Evolutionary conservation across 2,797 vertebrate genomes (phyloP).

Genomic region (Danio choprae): DNA sequence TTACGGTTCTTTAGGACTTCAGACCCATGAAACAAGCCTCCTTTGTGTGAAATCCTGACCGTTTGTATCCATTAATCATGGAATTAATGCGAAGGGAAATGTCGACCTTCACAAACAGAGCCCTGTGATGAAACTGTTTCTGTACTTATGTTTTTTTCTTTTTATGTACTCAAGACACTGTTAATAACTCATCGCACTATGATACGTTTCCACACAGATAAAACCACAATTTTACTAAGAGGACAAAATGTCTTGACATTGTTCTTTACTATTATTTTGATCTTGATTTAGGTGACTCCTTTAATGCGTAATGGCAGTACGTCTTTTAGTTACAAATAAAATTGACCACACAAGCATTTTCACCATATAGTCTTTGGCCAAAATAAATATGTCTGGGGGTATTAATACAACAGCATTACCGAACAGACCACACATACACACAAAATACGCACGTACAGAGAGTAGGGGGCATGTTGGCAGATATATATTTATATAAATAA

Average conservation of each 20-base stretch:
- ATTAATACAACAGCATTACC: conserved; percentile 29
- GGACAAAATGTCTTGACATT: background rate
- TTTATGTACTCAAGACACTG: background rate
- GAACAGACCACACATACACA: conserved; percentile 23
- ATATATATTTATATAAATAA: background rate
- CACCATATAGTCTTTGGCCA: conserved; percentile 34
- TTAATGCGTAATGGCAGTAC: conserved; percentile 18
- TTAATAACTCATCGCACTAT: background rate
- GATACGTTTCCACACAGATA: conserved; percentile 20
- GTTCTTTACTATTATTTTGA: background rate
- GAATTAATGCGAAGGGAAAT: background rate
- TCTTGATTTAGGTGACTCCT: background rate
- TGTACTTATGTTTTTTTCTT: conserved; percentile 4
- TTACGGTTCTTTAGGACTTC: conserved; percentile 20
- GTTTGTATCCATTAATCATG: background rate
- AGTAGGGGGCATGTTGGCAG: background rate
- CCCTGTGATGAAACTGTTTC: background rate
- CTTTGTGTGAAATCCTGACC: background rate
- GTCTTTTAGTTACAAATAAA: background rate
- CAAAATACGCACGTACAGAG: conserved; percentile 7
- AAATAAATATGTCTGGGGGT: conserved; percentile 12
- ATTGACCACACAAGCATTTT: conserved; percentile 4
- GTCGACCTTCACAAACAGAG: background rate
- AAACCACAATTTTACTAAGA: conserved; percentile 11
- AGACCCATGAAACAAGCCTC: conserved; percentile 2